phyloP scores from a whole-genome alignment of 2,888 invertebrate genomes.

The Tetragnatha montana region DNA sequence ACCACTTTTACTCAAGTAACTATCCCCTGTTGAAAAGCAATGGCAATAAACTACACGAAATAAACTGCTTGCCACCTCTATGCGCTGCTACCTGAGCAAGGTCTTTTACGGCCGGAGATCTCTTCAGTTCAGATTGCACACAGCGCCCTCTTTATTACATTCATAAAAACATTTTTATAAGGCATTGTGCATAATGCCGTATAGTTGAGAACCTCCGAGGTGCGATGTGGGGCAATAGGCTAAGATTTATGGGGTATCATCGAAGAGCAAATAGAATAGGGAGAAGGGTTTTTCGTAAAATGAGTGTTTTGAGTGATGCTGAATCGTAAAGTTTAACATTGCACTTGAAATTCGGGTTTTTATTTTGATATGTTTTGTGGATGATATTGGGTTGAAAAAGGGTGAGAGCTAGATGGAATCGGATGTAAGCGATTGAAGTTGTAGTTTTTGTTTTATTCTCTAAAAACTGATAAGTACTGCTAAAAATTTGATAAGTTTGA shows the following conservation, averaged over 20 bases:
- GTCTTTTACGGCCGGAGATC: conserved; percentile 30
- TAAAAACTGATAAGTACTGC: too few species aligned
- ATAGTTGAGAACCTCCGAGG: neutral
- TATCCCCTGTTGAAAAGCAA: neutral
- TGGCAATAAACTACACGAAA: neutral
- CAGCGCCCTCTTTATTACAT: conserved; percentile 38
- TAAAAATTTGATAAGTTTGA: too few species aligned
- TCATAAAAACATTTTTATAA: conserved; percentile 47
- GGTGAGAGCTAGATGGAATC: too few species aligned
- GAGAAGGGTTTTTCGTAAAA: neutral
- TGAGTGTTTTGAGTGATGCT: neutral
- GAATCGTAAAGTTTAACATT: neutral
- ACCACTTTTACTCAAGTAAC: neutral
- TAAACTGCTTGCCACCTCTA: neutral
- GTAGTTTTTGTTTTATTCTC: too few species aligned
- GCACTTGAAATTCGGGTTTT: neutral
- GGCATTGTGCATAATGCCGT: conserved; percentile 20
- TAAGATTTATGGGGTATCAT: conserved; percentile 25
- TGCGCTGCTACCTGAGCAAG: neutral
- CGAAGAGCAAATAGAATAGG: neutral
- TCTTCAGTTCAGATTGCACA: conserved; percentile 32
- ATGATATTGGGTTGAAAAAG: too few species aligned
- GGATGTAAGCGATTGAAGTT: too few species aligned
- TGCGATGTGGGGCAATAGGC: neutral
- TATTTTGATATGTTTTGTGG: neutral